A percentile compares a stretch with the other conserved stretches of the same genome.
phyloP scores from a whole-genome alignment of 2,113 vertebrate species.

The Sitta europaea region DNA sequence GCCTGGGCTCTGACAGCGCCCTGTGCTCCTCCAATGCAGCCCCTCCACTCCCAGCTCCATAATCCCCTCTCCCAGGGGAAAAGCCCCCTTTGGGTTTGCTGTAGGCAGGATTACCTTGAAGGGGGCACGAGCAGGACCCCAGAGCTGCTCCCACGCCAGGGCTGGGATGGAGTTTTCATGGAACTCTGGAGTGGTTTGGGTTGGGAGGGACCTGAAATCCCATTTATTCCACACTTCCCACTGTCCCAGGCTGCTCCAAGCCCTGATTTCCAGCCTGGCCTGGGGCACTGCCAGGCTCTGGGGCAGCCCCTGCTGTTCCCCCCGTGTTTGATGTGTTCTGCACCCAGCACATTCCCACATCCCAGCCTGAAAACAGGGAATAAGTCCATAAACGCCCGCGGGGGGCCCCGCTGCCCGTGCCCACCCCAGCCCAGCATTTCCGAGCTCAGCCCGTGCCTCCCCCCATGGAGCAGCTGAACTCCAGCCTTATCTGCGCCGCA shows the following conservation, averaged over 20 bases:
- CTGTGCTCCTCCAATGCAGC: not conserved
- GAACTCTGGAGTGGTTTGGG: not conserved
- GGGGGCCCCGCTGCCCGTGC: not conserved
- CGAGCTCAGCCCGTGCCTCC: not conserved
- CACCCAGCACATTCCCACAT: accelerated
- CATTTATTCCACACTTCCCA: not conserved
- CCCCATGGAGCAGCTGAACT: not conserved
- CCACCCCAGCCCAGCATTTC: not conserved
- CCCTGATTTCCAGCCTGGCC: not conserved
- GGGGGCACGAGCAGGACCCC: accelerated
- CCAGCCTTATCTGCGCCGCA: not conserved
- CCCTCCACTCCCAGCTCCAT: not conserved
- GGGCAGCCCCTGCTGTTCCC: not conserved
- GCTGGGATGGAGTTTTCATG: accelerated
- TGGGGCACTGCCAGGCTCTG: not conserved
- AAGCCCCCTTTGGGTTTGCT: not conserved
- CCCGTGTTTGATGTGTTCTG: too few relatives aligned
- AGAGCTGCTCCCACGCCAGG: not conserved
- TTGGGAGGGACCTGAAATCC: not conserved
- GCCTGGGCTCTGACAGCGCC: too few relatives aligned
- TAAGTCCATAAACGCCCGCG: accelerated
- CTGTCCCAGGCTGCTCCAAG: not conserved
- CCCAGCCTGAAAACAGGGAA: accelerated
- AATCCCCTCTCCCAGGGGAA: not conserved
- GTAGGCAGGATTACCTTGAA: not conserved